Evolutionary conservation across 37 sponge, comb jelly and placozoan genomes (phyloP).

Genomic region (Crambe crambe): DNA sequence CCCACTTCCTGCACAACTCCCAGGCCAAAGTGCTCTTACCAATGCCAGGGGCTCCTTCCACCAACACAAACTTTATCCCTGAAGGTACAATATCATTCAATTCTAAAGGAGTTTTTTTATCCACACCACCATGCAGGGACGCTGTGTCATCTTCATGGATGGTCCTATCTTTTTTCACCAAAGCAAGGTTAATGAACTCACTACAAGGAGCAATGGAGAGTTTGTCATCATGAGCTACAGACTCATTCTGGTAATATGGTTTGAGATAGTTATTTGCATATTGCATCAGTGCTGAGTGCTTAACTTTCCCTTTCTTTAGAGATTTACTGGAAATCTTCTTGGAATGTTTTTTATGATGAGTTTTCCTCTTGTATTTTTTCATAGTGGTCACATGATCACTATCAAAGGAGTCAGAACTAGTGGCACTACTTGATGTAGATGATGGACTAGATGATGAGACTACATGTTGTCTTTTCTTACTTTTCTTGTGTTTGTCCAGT

Average conservation of each 20-base stretch:
- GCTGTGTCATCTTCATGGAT: neutral
- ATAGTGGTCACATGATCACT: no score
- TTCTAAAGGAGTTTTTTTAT: neutral
- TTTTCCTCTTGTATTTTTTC: no score
- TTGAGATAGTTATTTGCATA: no score
- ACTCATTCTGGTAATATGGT: no score
- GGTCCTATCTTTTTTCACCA: neutral
- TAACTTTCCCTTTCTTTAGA: no score
- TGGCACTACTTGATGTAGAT: no score
- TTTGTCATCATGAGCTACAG: neutral
- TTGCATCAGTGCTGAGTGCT: no score
- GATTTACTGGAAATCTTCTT: neutral
- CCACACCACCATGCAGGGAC: neutral
- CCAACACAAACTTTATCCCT: slow-evolving; percentile 1
- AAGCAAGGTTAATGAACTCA: neutral
- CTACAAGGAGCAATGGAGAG: no score
- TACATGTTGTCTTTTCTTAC: no score
- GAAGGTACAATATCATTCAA: neutral
- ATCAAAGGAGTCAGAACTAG: no score
- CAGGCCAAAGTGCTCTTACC: slow-evolving; percentile 36
- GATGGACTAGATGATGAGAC: no score
- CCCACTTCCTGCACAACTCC: slow-evolving; percentile 18
- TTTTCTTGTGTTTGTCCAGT: no score
- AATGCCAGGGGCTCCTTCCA: slow-evolving; percentile 41
- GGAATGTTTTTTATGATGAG: neutral